phyloP scores from a whole-genome alignment of 2,113 vertebrate species.

The Felis chaus region DNA sequence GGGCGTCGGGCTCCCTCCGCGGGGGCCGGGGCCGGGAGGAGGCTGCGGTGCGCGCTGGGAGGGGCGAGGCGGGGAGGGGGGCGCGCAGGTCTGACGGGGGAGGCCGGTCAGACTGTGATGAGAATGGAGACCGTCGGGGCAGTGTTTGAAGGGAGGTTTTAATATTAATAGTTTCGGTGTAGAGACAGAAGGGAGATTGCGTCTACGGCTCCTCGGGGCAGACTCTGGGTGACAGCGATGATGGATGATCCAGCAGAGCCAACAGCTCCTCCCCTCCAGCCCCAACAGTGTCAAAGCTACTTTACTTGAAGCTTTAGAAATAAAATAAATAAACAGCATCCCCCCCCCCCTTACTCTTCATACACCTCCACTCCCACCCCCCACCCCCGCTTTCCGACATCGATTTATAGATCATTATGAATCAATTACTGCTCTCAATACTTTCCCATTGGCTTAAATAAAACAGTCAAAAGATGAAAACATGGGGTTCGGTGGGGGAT shows the following conservation, averaged over 20 bases:
- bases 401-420: conserved; percentile 86
- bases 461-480: conserved; percentile 72
- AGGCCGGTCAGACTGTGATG: conserved; percentile 49
- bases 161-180: conserved; percentile 96
- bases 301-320: conserved; percentile 90
- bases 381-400: conserved; percentile 65
- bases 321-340: conserved; percentile 88
- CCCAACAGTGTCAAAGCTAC: conserved; percentile 92
- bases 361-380: conserved; percentile 60
- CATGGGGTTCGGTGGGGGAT: conserved; percentile 47
- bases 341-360: conserved; percentile 33
- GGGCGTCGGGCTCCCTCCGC: neutral
- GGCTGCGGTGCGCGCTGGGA: neutral
- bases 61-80: neutral
- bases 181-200: conserved; percentile 95
- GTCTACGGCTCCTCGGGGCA: conserved; percentile 92
- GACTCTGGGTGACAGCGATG: conserved; percentile 96
- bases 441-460: conserved; percentile 81
- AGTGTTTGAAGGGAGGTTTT: conserved; percentile 88
- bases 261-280: conserved; percentile 94
- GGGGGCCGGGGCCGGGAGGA: neutral
- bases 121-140: conserved; percentile 41
- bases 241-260: conserved; percentile 96
- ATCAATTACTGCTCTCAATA: conserved; percentile 85
- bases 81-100: neutral